phyloP scores from a whole-genome alignment of 2,113 vertebrate genomes.

The rabbit (Oryctolagus cuniculus) region DNA sequence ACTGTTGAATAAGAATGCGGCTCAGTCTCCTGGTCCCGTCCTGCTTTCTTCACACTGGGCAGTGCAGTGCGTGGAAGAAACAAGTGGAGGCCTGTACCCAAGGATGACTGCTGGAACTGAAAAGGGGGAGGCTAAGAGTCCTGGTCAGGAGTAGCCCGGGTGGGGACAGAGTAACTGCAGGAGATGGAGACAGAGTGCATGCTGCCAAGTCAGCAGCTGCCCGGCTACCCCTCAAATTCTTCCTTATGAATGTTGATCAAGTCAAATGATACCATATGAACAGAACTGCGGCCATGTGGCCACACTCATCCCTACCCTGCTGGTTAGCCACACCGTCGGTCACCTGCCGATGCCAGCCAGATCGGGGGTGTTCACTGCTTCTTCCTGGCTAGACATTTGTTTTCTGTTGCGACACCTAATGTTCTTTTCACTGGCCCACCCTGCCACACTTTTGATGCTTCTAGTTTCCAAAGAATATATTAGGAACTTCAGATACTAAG shows the following conservation, averaged over 20 bases:
- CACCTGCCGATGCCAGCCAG: background rate
- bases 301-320: background rate
- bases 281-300: fast-evolving
- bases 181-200: background rate
- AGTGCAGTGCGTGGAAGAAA: fast-evolving
- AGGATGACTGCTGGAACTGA: background rate
- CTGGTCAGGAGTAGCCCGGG: background rate
- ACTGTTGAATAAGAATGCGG: background rate
- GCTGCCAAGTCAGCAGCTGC: background rate
- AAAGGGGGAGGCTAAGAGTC: background rate
- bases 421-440: background rate
- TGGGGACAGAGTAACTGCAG: too few relatives aligned
- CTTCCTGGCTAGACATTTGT: too few relatives aligned
- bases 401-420: background rate
- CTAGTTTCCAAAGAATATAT: background rate
- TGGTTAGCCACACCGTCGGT: too few relatives aligned
- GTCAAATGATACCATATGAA: background rate
- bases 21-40: fast-evolving
- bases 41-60: background rate
- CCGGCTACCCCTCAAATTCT: background rate
- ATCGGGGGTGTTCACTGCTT: fast-evolving
- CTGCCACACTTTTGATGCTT: background rate
- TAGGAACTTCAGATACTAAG: background rate
- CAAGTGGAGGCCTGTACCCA: fast-evolving
- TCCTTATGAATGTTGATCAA: background rate